These are phyloP conservation scores for Megaptera novaeangliae DNA, from an alignment of 2,113 vertebrate genomes.

Conservation along the genomic window DNA sequence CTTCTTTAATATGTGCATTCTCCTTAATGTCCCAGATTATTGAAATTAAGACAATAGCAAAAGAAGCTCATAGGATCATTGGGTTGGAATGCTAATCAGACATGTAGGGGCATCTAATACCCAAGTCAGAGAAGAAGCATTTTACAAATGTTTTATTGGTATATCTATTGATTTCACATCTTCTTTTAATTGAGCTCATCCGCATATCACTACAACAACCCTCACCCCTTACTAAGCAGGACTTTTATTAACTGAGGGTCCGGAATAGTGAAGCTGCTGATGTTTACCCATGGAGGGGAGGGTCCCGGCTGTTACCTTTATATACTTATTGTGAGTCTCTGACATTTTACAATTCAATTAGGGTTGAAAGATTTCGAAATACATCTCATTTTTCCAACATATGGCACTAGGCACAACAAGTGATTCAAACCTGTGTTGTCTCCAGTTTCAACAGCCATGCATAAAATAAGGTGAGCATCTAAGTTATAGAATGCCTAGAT, in stretches of 20 bases:
- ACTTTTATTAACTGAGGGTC: neutral
- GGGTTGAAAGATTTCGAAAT: neutral
- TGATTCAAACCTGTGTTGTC: neutral
- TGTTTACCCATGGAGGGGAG: neutral
- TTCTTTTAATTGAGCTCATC: neutral
- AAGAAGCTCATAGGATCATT: neutral
- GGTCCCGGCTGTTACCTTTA: neutral
- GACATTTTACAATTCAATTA: constrained; percentile 13
- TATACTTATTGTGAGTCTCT: neutral
- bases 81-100: neutral
- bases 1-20: neutral
- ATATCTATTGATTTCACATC: neutral
- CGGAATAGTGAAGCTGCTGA: neutral
- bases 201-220: neutral
- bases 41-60: neutral
- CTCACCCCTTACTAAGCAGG: neutral
- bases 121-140: neutral
- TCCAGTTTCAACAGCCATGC: neutral
- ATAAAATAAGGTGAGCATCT: neutral
- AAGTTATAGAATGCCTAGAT: neutral
- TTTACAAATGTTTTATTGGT: neutral
- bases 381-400: neutral
- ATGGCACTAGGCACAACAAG: neutral
- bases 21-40: neutral
- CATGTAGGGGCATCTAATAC: neutral